Conservation (phyloP, 2,888 invertebrate genomes). For the Polydrusus pterygomalis region DNA sequence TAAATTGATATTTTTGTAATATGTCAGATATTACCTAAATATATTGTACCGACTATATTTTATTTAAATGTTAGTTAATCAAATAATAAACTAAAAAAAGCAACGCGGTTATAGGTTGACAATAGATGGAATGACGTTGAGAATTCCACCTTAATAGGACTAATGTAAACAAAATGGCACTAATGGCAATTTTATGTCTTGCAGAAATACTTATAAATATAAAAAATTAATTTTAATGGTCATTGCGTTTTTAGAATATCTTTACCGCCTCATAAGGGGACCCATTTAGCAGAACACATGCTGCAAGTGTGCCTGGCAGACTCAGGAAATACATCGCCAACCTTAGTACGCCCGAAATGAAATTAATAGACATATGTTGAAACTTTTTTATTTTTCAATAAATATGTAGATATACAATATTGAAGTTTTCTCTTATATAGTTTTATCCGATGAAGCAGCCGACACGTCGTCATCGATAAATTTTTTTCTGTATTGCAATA, state of each 20-base stretch:
- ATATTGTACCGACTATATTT: no score
- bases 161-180: no score
- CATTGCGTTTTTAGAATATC: conserved; percentile 72
- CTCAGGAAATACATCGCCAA: conserved; percentile 71
- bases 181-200: no score
- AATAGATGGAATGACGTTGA: no score
- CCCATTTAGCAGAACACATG: conserved; percentile 82
- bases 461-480: conserved; percentile 12
- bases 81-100: no score
- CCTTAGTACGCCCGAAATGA: not conserved
- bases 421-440: not conserved
- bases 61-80: no score
- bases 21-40: no score
- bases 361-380: not conserved
- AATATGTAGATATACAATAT: conserved; percentile 9
- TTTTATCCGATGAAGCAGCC: conserved; percentile 17
- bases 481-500: conserved; percentile 16
- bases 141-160: no score
- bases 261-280: conserved; percentile 79
- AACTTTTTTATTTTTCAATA: not conserved
- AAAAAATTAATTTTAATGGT: not conserved
- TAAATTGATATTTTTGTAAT: not conserved
- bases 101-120: no score
- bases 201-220: no score
- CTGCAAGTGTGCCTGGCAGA: conserved; percentile 79